Evolutionary conservation across 2,888 invertebrate genomes (phyloP).

Genomic region (Caenorhabditis macrosperma): DNA sequence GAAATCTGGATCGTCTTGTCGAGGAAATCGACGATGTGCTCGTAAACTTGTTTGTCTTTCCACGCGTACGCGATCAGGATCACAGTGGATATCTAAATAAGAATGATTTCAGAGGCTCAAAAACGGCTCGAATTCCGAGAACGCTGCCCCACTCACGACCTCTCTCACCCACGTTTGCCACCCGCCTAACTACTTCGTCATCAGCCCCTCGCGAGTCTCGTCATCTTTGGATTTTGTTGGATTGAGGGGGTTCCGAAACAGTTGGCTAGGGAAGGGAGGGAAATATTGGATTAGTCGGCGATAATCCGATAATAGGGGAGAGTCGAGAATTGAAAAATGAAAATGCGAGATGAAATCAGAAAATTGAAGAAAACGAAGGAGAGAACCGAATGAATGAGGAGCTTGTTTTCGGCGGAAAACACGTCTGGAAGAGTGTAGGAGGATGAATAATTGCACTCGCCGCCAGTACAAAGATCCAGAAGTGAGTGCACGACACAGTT

Average conservation of each 20-base stretch:
- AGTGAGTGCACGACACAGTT: too few species aligned
- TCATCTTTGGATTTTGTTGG: conserved; percentile 14
- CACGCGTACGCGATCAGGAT: conserved; percentile 65
- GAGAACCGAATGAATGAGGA: not conserved
- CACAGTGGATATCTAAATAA: conserved; percentile 59
- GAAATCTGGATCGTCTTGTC: conserved; percentile 76
- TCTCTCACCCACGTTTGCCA: not conserved
- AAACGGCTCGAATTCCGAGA: not conserved
- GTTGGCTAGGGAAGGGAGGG: not conserved
- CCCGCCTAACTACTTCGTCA: not conserved
- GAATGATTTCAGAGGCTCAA: not conserved
- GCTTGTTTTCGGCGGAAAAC: not conserved
- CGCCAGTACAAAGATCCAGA: too few species aligned
- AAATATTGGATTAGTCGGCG: not conserved
- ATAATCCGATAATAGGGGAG: conserved; percentile 29
- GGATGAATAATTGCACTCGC: not conserved
- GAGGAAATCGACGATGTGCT: conserved; percentile 77
- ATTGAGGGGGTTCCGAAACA: conserved; percentile 38
- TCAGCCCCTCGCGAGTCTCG: not conserved
- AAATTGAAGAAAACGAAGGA: conserved; percentile 11
- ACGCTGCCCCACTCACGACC: not conserved
- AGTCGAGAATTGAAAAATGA: not conserved
- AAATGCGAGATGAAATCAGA: conserved; percentile 1
- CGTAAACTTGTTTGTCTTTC: conserved; percentile 72
- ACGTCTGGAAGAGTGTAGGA: conserved; percentile 7